Conservation (phyloP, 2,888 invertebrate genomes). For the Spodoptera exigua region DNA sequence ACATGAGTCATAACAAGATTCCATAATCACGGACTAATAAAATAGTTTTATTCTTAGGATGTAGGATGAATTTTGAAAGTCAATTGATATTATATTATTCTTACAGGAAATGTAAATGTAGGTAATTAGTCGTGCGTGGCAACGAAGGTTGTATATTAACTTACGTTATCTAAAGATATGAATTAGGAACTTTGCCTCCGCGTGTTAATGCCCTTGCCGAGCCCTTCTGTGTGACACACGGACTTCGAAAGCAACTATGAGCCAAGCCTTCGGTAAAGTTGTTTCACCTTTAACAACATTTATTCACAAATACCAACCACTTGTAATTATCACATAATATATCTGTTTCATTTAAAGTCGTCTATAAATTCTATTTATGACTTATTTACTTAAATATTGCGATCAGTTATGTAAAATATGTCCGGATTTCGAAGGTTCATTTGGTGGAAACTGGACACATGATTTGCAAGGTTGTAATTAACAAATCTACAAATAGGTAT, state of each 20-base stretch:
- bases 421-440: neutral
- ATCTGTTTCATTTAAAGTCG: too few species aligned
- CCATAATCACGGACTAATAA: too few species aligned
- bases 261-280: too few species aligned
- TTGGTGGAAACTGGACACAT: too few species aligned
- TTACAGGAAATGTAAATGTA: neutral
- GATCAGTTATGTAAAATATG: neutral
- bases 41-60: too few species aligned
- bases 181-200: slow-evolving; percentile 21
- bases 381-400: neutral
- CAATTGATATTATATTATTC: neutral
- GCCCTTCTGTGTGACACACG: slow-evolving; percentile 13
- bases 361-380: neutral
- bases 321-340: too few species aligned
- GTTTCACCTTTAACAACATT: too few species aligned
- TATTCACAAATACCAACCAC: too few species aligned
- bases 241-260: slow-evolving; percentile 12
- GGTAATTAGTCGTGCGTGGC: slow-evolving; percentile 6
- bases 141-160: slow-evolving; percentile 10
- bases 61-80: neutral
- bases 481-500: too few species aligned
- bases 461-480: too few species aligned
- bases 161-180: slow-evolving; percentile 11
- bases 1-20: too few species aligned
- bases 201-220: slow-evolving; percentile 26